These are phyloP conservation scores for Astropecten irregularis DNA, from an alignment of 53 echinoderm and acorn worm species.

Conservation along the genomic window DNA sequence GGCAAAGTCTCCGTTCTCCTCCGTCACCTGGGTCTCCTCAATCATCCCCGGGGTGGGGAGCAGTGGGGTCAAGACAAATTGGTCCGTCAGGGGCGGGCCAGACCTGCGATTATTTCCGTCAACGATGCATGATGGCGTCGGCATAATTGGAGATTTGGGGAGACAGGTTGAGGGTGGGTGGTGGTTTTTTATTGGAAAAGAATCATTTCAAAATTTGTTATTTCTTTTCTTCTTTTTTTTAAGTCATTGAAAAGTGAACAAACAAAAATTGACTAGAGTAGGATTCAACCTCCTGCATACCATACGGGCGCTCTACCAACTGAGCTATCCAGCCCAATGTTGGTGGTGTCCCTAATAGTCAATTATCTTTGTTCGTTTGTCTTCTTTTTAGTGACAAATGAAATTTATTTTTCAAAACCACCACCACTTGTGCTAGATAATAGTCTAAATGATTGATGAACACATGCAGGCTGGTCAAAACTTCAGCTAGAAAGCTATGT, in stretches of 20 bases:
- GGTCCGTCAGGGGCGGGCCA: conserved; percentile 67
- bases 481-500: no score
- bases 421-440: no score
- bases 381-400: neutral
- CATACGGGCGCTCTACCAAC: no score
- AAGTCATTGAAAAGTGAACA: no score
- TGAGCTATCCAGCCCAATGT: no score
- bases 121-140: neutral
- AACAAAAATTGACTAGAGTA: no score
- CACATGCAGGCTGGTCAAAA: no score
- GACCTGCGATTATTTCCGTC: conserved; percentile 59
- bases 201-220: neutral
- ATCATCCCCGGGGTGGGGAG: conserved; percentile 70
- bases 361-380: no score
- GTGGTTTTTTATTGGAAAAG: neutral
- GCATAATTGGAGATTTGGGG: neutral
- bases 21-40: conserved; percentile 69
- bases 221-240: no score
- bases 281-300: no score
- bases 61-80: conserved; percentile 81
- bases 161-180: neutral
- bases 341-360: no score
- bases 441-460: no score
- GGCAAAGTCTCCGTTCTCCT: conserved; percentile 80
- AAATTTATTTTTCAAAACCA: neutral